phyloP scores from a whole-genome alignment of 2,797 vertebrate genomes.

The Vultur gryphus region DNA sequence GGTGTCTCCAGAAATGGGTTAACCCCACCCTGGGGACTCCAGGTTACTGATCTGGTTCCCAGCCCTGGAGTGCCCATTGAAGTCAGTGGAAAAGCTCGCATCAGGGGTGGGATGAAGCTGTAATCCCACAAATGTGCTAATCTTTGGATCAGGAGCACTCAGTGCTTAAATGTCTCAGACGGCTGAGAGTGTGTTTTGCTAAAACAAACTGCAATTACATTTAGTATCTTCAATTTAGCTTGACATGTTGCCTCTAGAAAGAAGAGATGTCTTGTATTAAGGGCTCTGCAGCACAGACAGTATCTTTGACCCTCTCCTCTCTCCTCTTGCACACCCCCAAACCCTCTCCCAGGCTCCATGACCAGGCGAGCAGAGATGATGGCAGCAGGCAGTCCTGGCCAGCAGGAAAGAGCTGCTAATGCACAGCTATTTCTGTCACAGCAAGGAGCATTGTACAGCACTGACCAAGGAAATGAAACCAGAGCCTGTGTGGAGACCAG shows the following conservation, averaged over 20 bases:
- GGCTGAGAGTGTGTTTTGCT: not conserved
- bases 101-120: not conserved
- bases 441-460: not conserved
- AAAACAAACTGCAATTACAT: constrained; percentile 40
- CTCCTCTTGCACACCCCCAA: not conserved
- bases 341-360: not conserved
- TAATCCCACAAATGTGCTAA: not conserved
- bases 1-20: not conserved
- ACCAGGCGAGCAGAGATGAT: not conserved
- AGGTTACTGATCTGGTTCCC: not conserved
- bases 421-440: not conserved
- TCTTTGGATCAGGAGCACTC: constrained; percentile 10
- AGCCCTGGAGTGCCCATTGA: not conserved
- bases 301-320: not conserved
- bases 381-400: not conserved
- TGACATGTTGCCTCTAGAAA: not conserved
- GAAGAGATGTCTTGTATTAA: not conserved
- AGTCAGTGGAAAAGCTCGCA: not conserved
- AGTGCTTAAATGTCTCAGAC: not conserved
- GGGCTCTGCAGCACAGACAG: not conserved
- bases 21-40: not conserved
- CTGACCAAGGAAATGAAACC: not conserved
- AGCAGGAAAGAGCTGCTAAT: not conserved
- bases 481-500: not conserved
- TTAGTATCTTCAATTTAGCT: constrained; percentile 14